A percentile compares a stretch with the other conserved stretches of the same genome.
Evolutionary conservation across 2,888 invertebrate species (phyloP).

Genomic region (Scaptomyza tumidula): DNA sequence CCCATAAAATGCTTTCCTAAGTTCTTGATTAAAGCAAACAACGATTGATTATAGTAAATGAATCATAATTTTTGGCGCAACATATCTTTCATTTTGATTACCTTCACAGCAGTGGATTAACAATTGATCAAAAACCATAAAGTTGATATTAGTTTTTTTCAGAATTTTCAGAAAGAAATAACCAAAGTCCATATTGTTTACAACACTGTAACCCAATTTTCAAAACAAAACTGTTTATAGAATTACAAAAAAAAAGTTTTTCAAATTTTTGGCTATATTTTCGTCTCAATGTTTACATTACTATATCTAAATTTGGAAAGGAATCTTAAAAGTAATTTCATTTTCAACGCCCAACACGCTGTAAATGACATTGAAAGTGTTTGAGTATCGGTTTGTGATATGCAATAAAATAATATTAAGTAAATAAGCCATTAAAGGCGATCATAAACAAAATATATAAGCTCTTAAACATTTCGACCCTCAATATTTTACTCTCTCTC

Average conservation of each 20-base stretch:
- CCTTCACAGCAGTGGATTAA: neutral
- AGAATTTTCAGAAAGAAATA: slow-evolving; percentile 8
- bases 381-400: slow-evolving; percentile 30
- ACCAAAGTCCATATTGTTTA: slow-evolving; percentile 51
- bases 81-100: neutral
- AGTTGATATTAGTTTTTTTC: neutral
- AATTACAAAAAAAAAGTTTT: slow-evolving; percentile 23
- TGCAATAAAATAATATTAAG: slow-evolving; percentile 56
- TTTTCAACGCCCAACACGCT: slow-evolving; percentile 8
- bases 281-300: slow-evolving; percentile 50
- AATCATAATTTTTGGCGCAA: slow-evolving; percentile 14
- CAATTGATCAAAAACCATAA: neutral
- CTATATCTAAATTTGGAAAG: slow-evolving; percentile 59
- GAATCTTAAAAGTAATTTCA: slow-evolving; percentile 27
- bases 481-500: neutral
- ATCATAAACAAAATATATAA: slow-evolving; percentile 48
- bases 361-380: slow-evolving; percentile 64
- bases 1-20: too few species aligned
- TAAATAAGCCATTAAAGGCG: slow-evolving; percentile 65
- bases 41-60: too few species aligned
- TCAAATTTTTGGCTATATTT: slow-evolving; percentile 4
- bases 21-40: too few species aligned
- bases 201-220: slow-evolving; percentile 66
- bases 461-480: slow-evolving; percentile 25
- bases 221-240: slow-evolving; percentile 38